A percentile compares a stretch with the other conserved stretches of the same genome.
Conservation (phyloP, 2,113 vertebrate species). For the Gobius niger region DNA sequence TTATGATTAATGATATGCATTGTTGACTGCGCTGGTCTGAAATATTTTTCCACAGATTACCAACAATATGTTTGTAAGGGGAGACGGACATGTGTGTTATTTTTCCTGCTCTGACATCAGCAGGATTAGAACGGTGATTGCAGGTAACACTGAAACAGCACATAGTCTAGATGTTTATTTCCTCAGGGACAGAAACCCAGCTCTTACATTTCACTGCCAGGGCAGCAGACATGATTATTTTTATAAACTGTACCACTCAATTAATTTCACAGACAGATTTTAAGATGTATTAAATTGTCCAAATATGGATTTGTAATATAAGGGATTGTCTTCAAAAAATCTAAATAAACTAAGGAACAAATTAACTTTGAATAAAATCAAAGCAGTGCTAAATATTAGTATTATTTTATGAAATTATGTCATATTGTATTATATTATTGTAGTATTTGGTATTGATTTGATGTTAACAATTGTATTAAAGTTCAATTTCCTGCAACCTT, state of each 20-base stretch:
- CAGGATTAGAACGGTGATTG: constrained; percentile 1
- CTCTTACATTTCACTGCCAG: constrained; percentile 28
- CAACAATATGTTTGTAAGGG: constrained; percentile 8
- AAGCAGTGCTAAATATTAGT: no score
- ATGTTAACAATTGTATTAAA: no score
- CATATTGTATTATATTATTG: no score
- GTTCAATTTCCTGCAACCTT: no score
- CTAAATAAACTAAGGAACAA: no score
- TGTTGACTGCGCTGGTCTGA: constrained; percentile 8
- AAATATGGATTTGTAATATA: constrained; percentile 36
- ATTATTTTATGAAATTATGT: no score
- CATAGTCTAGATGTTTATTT: constrained; percentile 26
- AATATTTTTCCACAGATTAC: constrained; percentile 6
- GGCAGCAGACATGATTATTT: constrained; percentile 28
- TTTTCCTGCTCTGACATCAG: not conserved
- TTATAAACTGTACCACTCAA: constrained; percentile 1
- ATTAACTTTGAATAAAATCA: not conserved
- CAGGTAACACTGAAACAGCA: constrained; percentile 13
- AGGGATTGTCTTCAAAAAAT: not conserved
- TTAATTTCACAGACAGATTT: constrained; percentile 9
- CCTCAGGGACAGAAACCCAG: constrained; percentile 20
- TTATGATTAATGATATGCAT: constrained; percentile 9
- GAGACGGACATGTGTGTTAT: constrained; percentile 6
- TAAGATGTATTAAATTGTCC: constrained; percentile 15
- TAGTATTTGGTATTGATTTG: no score